Evolutionary conservation across 2,888 invertebrate genomes (phyloP).

Genomic region (Chesias legatella): DNA sequence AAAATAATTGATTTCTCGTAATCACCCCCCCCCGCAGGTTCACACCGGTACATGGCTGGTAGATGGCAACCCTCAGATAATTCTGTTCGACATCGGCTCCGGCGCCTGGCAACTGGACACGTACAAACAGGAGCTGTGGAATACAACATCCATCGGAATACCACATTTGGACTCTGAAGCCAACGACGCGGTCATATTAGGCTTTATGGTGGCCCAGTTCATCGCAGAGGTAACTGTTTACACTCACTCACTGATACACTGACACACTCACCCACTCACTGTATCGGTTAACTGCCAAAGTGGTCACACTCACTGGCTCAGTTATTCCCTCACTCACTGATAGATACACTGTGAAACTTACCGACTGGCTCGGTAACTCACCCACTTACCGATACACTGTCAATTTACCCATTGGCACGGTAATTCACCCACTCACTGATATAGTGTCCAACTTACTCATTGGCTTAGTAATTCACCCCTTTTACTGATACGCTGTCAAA

Average conservation of each 20-base stretch:
- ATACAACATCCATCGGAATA: slow-evolving; percentile 89
- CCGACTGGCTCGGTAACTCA: too few relatives aligned
- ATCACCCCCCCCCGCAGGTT: slow-evolving; percentile 81
- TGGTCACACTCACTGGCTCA: background rate
- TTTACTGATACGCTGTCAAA: too few relatives aligned
- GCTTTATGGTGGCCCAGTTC: slow-evolving; percentile 96
- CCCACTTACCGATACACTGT: too few relatives aligned
- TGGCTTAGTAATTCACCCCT: too few relatives aligned
- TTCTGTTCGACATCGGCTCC: slow-evolving; percentile 98
- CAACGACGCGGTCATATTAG: slow-evolving; percentile 97
- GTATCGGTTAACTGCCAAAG: too few relatives aligned
- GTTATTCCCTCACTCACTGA: background rate
- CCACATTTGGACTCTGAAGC: slow-evolving; percentile 97
- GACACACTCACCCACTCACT: background rate
- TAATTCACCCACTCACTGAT: too few relatives aligned
- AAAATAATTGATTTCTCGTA: too few relatives aligned
- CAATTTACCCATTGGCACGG: too few relatives aligned
- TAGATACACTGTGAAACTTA: too few relatives aligned
- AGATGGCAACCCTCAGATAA: slow-evolving; percentile 99
- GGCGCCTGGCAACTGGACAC: slow-evolving; percentile 97
- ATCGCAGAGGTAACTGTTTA: slow-evolving; percentile 85
- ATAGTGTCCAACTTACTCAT: too few relatives aligned
- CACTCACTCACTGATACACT: background rate
- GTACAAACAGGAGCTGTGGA: slow-evolving; percentile 97
- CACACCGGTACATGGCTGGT: slow-evolving; percentile 99